Percentiles rank a stretch among this genome's conserved stretches.
phyloP scores from a whole-genome alignment of 2,113 vertebrate genomes.

The Recurvirostra avosetta region DNA sequence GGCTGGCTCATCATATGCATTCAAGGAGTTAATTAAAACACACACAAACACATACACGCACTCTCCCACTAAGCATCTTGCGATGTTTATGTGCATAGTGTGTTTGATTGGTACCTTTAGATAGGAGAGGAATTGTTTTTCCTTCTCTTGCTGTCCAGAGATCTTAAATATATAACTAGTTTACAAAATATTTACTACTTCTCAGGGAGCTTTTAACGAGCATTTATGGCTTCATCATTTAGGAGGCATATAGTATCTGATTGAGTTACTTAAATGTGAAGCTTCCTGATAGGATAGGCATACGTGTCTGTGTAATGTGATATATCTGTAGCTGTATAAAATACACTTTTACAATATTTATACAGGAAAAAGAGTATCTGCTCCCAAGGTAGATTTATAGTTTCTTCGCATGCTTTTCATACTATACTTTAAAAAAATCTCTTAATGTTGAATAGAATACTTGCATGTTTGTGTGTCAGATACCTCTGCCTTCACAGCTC shows the following conservation, averaged over 20 bases:
- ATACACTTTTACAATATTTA: neutral
- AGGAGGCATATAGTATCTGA: constrained; percentile 7
- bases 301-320: neutral
- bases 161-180: constrained; percentile 52
- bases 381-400: constrained; percentile 6
- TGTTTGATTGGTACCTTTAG: constrained; percentile 53
- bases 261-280: constrained; percentile 25
- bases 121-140: constrained; percentile 35
- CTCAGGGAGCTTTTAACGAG: constrained; percentile 55
- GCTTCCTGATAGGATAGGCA: constrained; percentile 11
- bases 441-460: neutral
- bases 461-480: neutral
- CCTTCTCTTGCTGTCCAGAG: constrained; percentile 25
- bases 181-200: constrained; percentile 62
- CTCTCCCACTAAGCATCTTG: constrained; percentile 50
- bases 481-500: neutral
- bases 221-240: constrained; percentile 16
- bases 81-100: constrained; percentile 33
- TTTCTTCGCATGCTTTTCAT: constrained; percentile 8
- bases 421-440: neutral
- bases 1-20: constrained; percentile 48
- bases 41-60: constrained; percentile 50
- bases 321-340: constrained; percentile 10
- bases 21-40: constrained; percentile 71
- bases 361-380: neutral